phyloP scores from a whole-genome alignment of 1,140 invertebrate species.

The Gryon sp. region DNA sequence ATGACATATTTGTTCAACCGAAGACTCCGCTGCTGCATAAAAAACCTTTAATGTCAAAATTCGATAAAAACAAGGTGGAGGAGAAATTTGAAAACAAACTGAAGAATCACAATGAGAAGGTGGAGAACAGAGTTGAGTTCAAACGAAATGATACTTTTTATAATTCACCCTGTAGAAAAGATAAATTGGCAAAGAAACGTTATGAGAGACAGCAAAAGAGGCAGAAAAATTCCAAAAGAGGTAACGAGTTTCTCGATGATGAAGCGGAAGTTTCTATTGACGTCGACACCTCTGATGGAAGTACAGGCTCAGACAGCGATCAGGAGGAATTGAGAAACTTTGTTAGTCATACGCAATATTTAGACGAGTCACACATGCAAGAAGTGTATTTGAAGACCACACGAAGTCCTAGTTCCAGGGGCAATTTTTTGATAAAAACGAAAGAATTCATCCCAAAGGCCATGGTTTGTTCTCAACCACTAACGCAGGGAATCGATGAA shows the following conservation, averaged over 20 bases:
- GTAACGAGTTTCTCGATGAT: slow-evolving; percentile 79
- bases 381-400: slow-evolving; percentile 82
- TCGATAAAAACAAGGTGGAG: too few species aligned
- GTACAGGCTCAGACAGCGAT: slow-evolving; percentile 68
- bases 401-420: slow-evolving; percentile 70
- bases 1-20: not conserved
- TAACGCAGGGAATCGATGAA: slow-evolving; percentile 55
- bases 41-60: too few species aligned
- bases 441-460: slow-evolving; percentile 24
- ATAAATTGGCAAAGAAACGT: slow-evolving; percentile 22
- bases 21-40: not conserved
- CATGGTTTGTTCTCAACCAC: slow-evolving; percentile 70
- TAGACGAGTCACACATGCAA: slow-evolving; percentile 78
- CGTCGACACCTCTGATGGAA: slow-evolving; percentile 60
- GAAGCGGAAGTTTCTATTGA: slow-evolving; percentile 81
- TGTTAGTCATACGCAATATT: slow-evolving; percentile 74
- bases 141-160: slow-evolving; percentile 5
- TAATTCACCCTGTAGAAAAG: slow-evolving; percentile 12
- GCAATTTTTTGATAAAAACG: slow-evolving; percentile 63
- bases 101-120: not conserved
- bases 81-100: too few species aligned
- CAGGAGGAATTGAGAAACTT: slow-evolving; percentile 69
- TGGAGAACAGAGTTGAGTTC: not conserved
- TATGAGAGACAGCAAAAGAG: slow-evolving; percentile 12
- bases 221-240: slow-evolving; percentile 10